Percentiles rank a stretch among this genome's conserved stretches.
Conservation (phyloP, 2,113 vertebrate genomes). For the Dasyurus viverrinus region DNA sequence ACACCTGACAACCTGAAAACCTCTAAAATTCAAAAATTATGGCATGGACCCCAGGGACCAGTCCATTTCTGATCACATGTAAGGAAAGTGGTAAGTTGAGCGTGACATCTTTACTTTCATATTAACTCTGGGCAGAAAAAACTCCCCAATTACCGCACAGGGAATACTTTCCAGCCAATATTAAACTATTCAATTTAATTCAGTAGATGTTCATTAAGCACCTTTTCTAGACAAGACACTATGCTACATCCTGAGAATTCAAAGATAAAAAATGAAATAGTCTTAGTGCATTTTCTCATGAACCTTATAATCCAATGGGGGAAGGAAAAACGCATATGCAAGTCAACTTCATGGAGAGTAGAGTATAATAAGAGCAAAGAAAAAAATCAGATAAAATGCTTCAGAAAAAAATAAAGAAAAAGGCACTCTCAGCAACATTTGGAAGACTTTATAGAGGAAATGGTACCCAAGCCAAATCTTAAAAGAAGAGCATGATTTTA, state of each 20-base stretch:
- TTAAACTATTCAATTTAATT: slow-evolving; percentile 1
- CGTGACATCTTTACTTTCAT: slow-evolving; percentile 43
- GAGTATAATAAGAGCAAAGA: neutral
- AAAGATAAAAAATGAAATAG: neutral
- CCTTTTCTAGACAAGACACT: neutral
- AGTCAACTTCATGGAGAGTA: neutral
- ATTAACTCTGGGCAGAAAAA: slow-evolving; percentile 42
- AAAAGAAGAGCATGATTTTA: neutral
- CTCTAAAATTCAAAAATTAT: slow-evolving; percentile 54
- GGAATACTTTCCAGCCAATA: slow-evolving; percentile 21
- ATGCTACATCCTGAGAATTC: neutral
- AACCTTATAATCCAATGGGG: neutral
- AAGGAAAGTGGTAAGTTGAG: neutral
- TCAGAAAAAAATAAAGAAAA: neutral
- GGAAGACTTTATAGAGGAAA: neutral
- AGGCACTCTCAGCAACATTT: neutral
- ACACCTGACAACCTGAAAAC: slow-evolving; percentile 64
- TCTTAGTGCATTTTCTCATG: neutral
- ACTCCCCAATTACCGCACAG: slow-evolving; percentile 40
- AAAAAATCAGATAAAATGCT: neutral
- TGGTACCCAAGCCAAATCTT: neutral
- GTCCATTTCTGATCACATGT: slow-evolving; percentile 46
- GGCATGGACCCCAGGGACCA: slow-evolving; percentile 52
- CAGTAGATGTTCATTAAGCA: neutral
- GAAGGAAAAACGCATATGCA: neutral